Conservation (phyloP, 2,113 vertebrate species). For the Grammomys dolichurus region DNA sequence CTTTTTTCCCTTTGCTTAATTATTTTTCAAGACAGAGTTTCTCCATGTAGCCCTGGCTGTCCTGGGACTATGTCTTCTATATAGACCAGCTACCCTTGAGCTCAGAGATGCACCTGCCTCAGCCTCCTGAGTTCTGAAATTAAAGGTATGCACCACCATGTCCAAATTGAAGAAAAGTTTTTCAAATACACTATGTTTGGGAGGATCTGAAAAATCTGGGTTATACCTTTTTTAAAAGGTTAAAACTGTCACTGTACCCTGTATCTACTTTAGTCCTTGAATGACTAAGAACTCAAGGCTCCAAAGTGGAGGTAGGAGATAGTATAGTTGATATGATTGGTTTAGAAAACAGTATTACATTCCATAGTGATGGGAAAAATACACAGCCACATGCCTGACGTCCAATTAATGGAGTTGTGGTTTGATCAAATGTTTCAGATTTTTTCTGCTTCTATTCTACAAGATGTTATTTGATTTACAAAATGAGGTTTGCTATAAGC, state of each 20-base stretch:
- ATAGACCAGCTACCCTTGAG: not conserved
- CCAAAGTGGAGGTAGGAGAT: not conserved
- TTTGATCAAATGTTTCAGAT: not conserved
- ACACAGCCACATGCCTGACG: not conserved
- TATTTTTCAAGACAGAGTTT: not conserved
- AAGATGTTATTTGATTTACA: conserved; percentile 27
- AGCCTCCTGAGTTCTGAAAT: too few relatives aligned
- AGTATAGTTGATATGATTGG: not conserved
- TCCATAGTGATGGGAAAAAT: conserved; percentile 4
- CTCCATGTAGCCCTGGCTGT: not conserved
- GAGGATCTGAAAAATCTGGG: not conserved
- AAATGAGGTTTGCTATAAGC: conserved; percentile 34
- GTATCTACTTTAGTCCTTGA: not conserved
- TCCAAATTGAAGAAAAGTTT: not conserved
- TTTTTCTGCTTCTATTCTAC: not conserved
- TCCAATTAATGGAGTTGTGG: not conserved
- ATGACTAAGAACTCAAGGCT: not conserved
- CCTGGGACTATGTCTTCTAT: not conserved
- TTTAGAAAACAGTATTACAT: not conserved
- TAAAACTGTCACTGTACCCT: not conserved
- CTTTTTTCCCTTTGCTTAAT: not conserved
- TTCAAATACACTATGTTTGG: not conserved
- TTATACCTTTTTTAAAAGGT: not conserved
- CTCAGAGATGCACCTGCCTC: not conserved
- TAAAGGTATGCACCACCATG: not conserved